Percentiles rank a stretch among this genome's conserved stretches.
These are phyloP conservation scores for Linyphia triangularis DNA, from an alignment of 2,888 invertebrate genomes.

Conservation along the genomic window DNA sequence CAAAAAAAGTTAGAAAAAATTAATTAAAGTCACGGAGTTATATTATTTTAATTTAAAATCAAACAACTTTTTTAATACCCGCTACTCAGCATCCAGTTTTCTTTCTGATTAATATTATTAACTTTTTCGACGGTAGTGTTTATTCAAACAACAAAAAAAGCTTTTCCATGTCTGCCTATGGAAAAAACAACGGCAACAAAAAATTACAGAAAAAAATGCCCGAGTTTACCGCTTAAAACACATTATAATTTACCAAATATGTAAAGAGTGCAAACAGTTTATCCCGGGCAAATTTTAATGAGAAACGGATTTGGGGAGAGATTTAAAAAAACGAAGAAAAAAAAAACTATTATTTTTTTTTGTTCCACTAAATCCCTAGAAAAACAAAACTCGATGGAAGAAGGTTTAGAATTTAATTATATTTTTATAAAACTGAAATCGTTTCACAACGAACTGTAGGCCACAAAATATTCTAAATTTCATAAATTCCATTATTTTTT, in stretches of 20 bases:
- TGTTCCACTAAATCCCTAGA: neutral
- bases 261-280: slow-evolving; percentile 44
- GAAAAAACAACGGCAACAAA: neutral
- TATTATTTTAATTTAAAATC: neutral
- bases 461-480: slow-evolving; percentile 49
- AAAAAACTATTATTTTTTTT: neutral
- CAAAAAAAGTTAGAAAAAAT: too few species aligned
- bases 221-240: neutral
- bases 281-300: slow-evolving; percentile 45
- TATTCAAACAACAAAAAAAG: neutral
- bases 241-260: slow-evolving; percentile 4
- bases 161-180: neutral
- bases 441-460: neutral
- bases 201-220: neutral
- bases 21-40: slow-evolving; percentile 5
- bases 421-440: slow-evolving; percentile 29
- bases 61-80: neutral
- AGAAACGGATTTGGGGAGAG: slow-evolving; percentile 12
- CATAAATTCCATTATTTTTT: too few species aligned
- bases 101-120: slow-evolving; percentile 31
- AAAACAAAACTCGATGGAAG: slow-evolving; percentile 16
- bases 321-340: neutral
- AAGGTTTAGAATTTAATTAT: slow-evolving; percentile 39
- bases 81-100: neutral
- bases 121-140: neutral